Conservation (phyloP, 2,113 vertebrate genomes). For the Bubo bubo region DNA sequence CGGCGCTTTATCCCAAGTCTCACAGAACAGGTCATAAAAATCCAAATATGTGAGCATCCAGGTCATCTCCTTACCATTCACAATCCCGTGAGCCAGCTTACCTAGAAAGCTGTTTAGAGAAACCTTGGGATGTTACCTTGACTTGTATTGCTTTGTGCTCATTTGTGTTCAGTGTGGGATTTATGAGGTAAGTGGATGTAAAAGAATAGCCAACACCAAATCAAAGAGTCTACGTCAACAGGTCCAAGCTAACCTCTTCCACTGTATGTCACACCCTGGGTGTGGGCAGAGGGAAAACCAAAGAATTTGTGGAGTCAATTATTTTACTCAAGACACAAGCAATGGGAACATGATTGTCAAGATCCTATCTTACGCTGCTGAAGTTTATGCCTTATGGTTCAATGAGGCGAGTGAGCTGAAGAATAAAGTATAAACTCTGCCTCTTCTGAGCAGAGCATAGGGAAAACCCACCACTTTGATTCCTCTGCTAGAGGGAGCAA, state of each 20-base stretch:
- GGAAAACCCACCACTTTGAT: not conserved
- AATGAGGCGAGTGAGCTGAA: not conserved
- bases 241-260: not conserved
- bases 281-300: not conserved
- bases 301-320: not conserved
- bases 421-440: not conserved
- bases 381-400: not conserved
- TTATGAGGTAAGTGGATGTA: not conserved
- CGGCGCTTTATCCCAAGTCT: not conserved
- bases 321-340: not conserved
- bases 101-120: not conserved
- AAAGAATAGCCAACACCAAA: not conserved
- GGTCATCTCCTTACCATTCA: not conserved
- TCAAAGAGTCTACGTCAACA: not conserved
- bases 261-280: not conserved
- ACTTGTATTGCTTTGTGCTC: not conserved
- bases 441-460: not conserved
- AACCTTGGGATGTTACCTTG: not conserved
- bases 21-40: not conserved
- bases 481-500: not conserved
- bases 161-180: not conserved
- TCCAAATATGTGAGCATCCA: not conserved
- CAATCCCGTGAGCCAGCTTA: not conserved
- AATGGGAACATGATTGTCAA: not conserved
- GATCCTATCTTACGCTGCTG: not conserved